Base-by-base conservation (phyloP, 1,140 invertebrate species). In the Pollicipes pollicipes region DNA sequence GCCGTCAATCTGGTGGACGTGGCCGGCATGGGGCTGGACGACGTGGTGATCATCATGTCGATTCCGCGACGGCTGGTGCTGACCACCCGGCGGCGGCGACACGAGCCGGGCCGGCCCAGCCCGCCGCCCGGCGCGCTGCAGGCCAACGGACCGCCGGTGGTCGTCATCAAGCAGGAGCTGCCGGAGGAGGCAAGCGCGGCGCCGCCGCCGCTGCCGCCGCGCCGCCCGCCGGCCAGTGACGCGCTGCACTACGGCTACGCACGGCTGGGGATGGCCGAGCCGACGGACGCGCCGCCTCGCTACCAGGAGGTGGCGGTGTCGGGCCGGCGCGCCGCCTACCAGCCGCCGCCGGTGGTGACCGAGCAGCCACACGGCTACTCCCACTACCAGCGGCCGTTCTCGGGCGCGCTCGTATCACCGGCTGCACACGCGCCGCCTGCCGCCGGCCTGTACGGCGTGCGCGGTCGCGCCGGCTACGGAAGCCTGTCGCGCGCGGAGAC, bases 1-100 rank as follows among this genome's bases (percentile, higher is more conserved):
- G 93, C 94, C 8, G 94, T 99, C 45, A 99, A 99, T 82, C 84
- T 97, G 77, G 95, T 98, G 68, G 93, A 98, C 78, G 95, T 99
- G 73, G 90, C 91, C 70, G 88, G 91, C 76, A 98, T 98, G 95
- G 95, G 91, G 74, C 82, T 99, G 73, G 96, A 99, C 80, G 96
- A 99, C 80, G 95, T 98, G 64, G 96, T 99, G 70, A 96, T 98
- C 76, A 92, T 98, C 76, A 98, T 99, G 93, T 97, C 94, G 75
- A 99, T 99, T 81, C 96, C 97, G 0, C 85, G 95, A 76, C 86
- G 96, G 75, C 84, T 99, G 75, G 88, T 98, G 30, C 84, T 99
- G 69, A 94, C 92, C 72, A 96, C 93, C 67, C 85, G 94, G 73
- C 90, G 86, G 2, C 64, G 26, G 28, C 13, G n/a, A 13, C 45